Conservation (phyloP, 2,797 vertebrate species). For the Vespertilio murinus region DNA sequence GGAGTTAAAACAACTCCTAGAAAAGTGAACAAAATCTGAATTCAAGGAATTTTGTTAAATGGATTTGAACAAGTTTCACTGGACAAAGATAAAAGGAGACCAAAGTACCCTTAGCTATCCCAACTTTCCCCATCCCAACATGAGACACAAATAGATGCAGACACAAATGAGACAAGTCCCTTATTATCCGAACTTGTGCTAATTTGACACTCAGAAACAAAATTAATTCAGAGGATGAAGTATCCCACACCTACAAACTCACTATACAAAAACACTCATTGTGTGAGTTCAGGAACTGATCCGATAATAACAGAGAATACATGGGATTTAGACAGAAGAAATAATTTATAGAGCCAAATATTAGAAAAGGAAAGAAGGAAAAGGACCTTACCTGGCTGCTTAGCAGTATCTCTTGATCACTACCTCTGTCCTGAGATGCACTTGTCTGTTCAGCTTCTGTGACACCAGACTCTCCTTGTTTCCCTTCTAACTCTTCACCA, state of each 20-base stretch:
- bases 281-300: background rate
- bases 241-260: background rate
- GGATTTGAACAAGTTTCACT: background rate
- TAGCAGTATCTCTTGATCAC: slow-evolving; percentile 4
- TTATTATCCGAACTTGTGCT: background rate
- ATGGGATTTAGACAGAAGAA: background rate
- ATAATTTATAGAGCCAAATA: background rate
- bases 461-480: background rate
- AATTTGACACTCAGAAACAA: background rate
- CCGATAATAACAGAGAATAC: background rate
- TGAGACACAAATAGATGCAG: background rate
- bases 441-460: slow-evolving; percentile 4
- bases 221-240: background rate
- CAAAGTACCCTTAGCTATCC: background rate
- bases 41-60: background rate
- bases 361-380: background rate
- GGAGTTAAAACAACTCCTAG: background rate
- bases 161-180: background rate
- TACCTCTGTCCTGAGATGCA: slow-evolving; percentile 17
- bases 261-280: background rate
- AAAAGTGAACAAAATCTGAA: background rate
- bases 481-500: background rate
- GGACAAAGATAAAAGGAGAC: background rate
- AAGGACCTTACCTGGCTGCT: background rate
- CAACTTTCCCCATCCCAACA: background rate